Percentiles rank a stretch among this genome's conserved stretches.
These are phyloP conservation scores for Carabus problematicus DNA, from an alignment of 2,888 invertebrate genomes.

Conservation along the genomic window DNA sequence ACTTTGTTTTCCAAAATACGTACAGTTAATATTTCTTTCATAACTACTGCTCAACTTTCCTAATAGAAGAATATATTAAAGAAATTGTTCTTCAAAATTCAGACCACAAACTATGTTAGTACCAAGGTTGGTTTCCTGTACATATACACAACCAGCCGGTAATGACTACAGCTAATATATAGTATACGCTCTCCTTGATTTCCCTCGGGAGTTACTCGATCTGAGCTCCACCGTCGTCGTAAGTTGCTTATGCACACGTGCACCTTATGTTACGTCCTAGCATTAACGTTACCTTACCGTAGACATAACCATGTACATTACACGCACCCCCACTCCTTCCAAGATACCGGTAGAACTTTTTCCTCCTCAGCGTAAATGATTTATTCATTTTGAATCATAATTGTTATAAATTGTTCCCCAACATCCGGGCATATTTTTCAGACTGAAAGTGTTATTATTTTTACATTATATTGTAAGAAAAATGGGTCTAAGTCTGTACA, in stretches of 20 bases:
- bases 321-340: too few relatives aligned
- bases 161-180: too few relatives aligned
- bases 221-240: constrained; percentile 1
- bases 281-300: constrained; percentile 11
- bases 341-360: background rate
- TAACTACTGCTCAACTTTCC: too few relatives aligned
- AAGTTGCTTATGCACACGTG: constrained; percentile 5
- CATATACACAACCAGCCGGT: too few relatives aligned
- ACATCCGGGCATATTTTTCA: constrained; percentile 4
- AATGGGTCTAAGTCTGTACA: too few relatives aligned
- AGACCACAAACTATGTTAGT: too few relatives aligned
- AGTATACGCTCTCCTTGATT: constrained; percentile 18
- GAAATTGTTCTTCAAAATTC: too few relatives aligned
- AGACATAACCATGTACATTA: background rate
- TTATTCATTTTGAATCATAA: constrained; percentile 8
- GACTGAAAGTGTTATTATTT: background rate
- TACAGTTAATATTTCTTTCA: too few relatives aligned
- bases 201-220: constrained; percentile 18
- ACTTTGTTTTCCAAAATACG: too few relatives aligned
- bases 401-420: constrained; percentile 8
- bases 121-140: too few relatives aligned
- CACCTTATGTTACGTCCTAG: constrained; percentile 7
- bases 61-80: too few relatives aligned
- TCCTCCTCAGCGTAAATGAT: constrained; percentile 1
- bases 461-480: constrained; percentile 1